Conservation (phyloP, 2,888 invertebrate species). For the Periphyllus acericola region DNA sequence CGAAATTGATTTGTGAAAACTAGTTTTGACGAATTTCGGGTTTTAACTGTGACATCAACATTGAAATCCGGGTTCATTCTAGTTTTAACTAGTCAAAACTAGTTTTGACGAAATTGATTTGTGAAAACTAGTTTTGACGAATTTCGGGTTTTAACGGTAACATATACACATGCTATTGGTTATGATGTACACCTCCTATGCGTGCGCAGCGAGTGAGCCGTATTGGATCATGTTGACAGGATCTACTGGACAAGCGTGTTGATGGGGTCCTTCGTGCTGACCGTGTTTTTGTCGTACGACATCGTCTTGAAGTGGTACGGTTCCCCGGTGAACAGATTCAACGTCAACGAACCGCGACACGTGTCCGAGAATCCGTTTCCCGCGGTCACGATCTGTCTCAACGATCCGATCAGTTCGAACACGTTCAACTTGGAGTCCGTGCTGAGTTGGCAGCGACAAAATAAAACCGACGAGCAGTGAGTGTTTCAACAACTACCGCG, state of each 20-base stretch:
- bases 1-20: too few species aligned
- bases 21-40: too few species aligned
- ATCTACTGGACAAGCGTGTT: slow-evolving; percentile 28
- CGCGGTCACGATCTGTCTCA: slow-evolving; percentile 44
- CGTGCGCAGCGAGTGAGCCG: too few species aligned
- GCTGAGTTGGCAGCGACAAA: slow-evolving; percentile 16
- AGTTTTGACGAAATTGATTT: too few species aligned
- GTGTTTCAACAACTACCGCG: not conserved
- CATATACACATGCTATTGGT: too few species aligned
- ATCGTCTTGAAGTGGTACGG: slow-evolving; percentile 37
- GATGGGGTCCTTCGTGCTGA: slow-evolving; percentile 1
- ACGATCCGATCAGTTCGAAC: slow-evolving; percentile 41
- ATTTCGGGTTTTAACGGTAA: too few species aligned
- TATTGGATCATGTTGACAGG: not conserved
- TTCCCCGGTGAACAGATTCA: slow-evolving; percentile 38
- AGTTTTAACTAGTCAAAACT: too few species aligned
- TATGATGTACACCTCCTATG: too few species aligned
- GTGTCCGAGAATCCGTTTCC: slow-evolving; percentile 53
- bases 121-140: too few species aligned
- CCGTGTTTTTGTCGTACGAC: slow-evolving; percentile 27
- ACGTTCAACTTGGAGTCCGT: slow-evolving; percentile 43
- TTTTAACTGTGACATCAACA: too few species aligned
- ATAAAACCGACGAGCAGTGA: slow-evolving; percentile 49
- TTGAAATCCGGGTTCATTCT: too few species aligned
- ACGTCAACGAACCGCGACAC: slow-evolving; percentile 14